A percentile compares a stretch with the other conserved stretches of the same genome.
phyloP scores from a whole-genome alignment of 2,113 vertebrate species.

The Sprattus sprattus region DNA sequence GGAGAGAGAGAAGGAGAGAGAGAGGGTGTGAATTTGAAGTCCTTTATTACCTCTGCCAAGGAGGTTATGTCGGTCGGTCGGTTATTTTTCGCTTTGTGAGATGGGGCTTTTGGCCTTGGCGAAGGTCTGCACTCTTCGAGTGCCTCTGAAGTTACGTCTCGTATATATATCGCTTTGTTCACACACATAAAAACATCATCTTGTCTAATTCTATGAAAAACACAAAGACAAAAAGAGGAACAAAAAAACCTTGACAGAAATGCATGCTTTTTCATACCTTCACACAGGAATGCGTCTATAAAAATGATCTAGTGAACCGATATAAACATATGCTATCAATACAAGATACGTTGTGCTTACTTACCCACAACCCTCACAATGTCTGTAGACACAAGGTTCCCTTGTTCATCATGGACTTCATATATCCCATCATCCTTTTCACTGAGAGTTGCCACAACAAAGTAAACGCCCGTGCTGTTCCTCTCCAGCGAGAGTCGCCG shows the following conservation, averaged over 20 bases:
- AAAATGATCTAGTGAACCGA: background rate
- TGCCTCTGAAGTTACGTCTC: too few relatives aligned
- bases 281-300: background rate
- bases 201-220: too few relatives aligned
- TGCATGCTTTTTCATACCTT: too few relatives aligned
- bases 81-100: too few relatives aligned
- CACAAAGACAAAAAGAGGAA: background rate
- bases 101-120: too few relatives aligned
- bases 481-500: slow-evolving; percentile 59
- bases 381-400: slow-evolving; percentile 69
- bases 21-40: background rate
- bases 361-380: slow-evolving; percentile 62
- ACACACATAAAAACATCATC: too few relatives aligned
- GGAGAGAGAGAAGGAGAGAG: slow-evolving; percentile 12
- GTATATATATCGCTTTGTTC: too few relatives aligned
- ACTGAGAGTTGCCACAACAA: slow-evolving; percentile 59
- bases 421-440: slow-evolving; percentile 64
- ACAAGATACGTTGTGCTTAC: background rate
- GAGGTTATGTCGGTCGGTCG: too few relatives aligned
- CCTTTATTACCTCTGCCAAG: background rate
- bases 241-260: background rate
- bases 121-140: too few relatives aligned
- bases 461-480: slow-evolving; percentile 51
- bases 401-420: slow-evolving; percentile 61
- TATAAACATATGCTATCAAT: background rate